Conservation (phyloP, 1,140 invertebrate genomes). For the Heliconius eleuchia region DNA sequence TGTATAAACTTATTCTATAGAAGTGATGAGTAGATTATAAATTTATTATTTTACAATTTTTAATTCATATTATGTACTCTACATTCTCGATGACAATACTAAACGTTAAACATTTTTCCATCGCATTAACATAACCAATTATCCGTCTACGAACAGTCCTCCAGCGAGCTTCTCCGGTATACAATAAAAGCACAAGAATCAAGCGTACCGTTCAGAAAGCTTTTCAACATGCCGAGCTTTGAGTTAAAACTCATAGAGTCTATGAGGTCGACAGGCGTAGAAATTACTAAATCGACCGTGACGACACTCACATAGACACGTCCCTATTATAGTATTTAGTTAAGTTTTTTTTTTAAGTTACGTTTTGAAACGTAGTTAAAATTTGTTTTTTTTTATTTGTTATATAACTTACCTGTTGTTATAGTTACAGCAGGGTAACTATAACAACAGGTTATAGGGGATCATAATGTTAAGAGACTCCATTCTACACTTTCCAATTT, state of each 20-base stretch:
- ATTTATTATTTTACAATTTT: background rate
- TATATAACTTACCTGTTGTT: no score
- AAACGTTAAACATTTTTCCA: slow-evolving; percentile 9
- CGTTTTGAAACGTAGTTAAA: no score
- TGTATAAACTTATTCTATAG: no score
- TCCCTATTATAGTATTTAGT: slow-evolving; percentile 16
- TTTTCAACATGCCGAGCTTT: slow-evolving; percentile 35
- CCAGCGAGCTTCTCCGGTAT: background rate
- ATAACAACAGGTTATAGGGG: no score
- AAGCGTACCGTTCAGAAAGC: slow-evolving; percentile 20
- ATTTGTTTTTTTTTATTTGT: no score
- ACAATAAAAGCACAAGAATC: slow-evolving; percentile 11
- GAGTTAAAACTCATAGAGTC: slow-evolving; percentile 30
- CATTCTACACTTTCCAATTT: no score
- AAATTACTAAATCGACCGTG: slow-evolving; percentile 38
- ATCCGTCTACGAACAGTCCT: background rate
- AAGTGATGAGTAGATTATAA: no score
- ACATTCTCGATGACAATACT: background rate
- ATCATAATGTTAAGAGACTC: no score
- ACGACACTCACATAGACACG: slow-evolving; percentile 22
- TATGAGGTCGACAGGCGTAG: slow-evolving; percentile 48
- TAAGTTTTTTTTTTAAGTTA: background rate
- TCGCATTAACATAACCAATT: slow-evolving; percentile 9
- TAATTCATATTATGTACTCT: background rate
- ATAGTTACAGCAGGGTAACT: no score